Evolutionary conservation across 2,888 invertebrate genomes (phyloP).

Genomic region (Apamea epomidion): DNA sequence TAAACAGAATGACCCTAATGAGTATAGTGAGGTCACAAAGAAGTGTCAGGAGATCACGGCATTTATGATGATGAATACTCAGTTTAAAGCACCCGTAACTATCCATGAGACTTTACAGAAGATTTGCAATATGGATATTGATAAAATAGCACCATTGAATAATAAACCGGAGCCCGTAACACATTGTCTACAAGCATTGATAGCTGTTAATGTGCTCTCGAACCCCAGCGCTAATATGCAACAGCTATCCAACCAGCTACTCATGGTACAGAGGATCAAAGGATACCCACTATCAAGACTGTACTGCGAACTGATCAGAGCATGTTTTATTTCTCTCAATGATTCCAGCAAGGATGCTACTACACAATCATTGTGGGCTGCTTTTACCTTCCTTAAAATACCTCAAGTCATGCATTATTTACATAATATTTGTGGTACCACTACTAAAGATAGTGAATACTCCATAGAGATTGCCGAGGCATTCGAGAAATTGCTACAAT

Average conservation of each 20-base stretch:
- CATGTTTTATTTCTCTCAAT: constrained; percentile 96
- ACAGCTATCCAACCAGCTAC: constrained; percentile 94
- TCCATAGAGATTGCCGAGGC: constrained; percentile 95
- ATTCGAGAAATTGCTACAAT: constrained; percentile 95
- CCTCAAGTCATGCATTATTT: constrained; percentile 94
- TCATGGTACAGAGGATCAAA: constrained; percentile 96
- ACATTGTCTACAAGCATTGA: constrained; percentile 94
- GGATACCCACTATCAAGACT: constrained; percentile 95
- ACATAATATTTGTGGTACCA: constrained; percentile 90
- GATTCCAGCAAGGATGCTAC: constrained; percentile 95
- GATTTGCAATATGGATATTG: constrained; percentile 91
- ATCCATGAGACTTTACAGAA: constrained; percentile 92
- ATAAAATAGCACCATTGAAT: constrained; percentile 90
- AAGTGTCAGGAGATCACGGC: constrained; percentile 94
- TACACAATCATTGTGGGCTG: constrained; percentile 97
- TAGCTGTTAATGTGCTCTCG: constrained; percentile 95
- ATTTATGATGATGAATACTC: constrained; percentile 90
- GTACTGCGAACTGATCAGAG: constrained; percentile 97
- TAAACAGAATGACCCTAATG: constrained; percentile 94
- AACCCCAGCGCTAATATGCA: constrained; percentile 96
- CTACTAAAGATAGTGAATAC: constrained; percentile 91
- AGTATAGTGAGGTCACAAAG: constrained; percentile 92
- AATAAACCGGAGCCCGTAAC: constrained; percentile 92
- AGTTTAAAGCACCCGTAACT: constrained; percentile 89
- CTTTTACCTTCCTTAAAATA: constrained; percentile 97